Percentiles rank a stretch among this genome's conserved stretches.
Conservation (phyloP, 2,888 invertebrate species). For the Nasonovia ribisnigri region DNA sequence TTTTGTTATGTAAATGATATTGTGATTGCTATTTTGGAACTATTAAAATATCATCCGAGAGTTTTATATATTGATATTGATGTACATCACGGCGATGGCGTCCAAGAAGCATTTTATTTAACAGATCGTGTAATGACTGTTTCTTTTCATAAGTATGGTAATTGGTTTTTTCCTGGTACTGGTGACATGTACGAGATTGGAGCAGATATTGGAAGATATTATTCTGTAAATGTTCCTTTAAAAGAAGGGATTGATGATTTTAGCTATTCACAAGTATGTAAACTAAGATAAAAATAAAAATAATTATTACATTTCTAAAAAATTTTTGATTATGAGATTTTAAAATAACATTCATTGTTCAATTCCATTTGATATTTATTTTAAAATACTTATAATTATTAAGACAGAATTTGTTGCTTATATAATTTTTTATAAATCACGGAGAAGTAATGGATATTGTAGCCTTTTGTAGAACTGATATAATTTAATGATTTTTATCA, state of each 20-base stretch:
- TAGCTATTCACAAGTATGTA: slow-evolving; percentile 83
- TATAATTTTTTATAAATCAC: background rate
- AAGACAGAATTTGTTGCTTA: background rate
- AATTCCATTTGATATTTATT: background rate
- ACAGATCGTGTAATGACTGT: slow-evolving; percentile 99
- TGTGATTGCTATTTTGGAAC: slow-evolving; percentile 95
- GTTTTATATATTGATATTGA: slow-evolving; percentile 99
- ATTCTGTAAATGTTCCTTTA: slow-evolving; percentile 97
- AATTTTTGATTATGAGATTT: background rate
- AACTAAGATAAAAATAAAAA: background rate
- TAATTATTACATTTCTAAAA: background rate
- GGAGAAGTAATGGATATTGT: background rate
- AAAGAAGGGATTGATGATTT: slow-evolving; percentile 97
- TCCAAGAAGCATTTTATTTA: slow-evolving; percentile 97
- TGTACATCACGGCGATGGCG: slow-evolving; percentile 97
- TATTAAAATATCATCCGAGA: slow-evolving; percentile 92
- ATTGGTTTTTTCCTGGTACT: slow-evolving; percentile 97
- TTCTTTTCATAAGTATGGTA: slow-evolving; percentile 98
- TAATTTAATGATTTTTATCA: background rate
- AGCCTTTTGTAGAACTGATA: background rate
- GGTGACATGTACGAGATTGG: slow-evolving; percentile 99
- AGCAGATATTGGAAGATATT: slow-evolving; percentile 94
- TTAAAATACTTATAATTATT: background rate
- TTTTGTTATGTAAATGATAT: slow-evolving; percentile 99
- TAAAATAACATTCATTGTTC: background rate